These are phyloP conservation scores for Cheilosia variabilis DNA, from an alignment of 2,888 invertebrate genomes.

Conservation along the genomic window DNA sequence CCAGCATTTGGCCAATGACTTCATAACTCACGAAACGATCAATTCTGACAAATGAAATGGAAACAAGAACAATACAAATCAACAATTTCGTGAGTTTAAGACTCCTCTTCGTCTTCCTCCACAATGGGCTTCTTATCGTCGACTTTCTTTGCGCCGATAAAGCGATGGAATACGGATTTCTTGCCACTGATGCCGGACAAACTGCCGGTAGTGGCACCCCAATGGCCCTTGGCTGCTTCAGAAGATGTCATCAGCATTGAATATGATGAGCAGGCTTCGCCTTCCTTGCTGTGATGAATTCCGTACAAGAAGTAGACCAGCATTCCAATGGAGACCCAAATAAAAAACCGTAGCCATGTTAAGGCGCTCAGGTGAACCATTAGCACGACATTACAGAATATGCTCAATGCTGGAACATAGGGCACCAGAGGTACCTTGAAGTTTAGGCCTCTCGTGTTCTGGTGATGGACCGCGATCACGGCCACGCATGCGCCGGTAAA, in stretches of 20 bases:
- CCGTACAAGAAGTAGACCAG: constrained; percentile 93
- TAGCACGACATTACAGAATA: constrained; percentile 91
- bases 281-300: constrained; percentile 93
- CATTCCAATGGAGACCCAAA: constrained; percentile 94
- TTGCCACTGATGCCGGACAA: constrained; percentile 75
- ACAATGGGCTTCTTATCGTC: constrained; percentile 82
- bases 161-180: constrained; percentile 80
- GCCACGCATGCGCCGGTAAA: constrained; percentile 88
- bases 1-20: constrained; percentile 49
- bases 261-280: constrained; percentile 86
- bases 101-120: constrained; percentile 79
- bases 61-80: constrained; percentile 10
- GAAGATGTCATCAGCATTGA: constrained; percentile 88
- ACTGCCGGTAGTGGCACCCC: constrained; percentile 85
- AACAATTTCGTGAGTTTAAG: constrained; percentile 38
- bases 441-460: constrained; percentile 88
- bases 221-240: constrained; percentile 86
- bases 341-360: constrained; percentile 93
- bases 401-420: constrained; percentile 90
- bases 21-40: constrained; percentile 18
- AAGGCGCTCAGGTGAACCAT: constrained; percentile 92
- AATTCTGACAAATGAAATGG: constrained; percentile 11
- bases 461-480: constrained; percentile 90
- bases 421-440: constrained; percentile 94
- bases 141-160: constrained; percentile 80